A percentile compares a stretch with the other conserved stretches of the same genome.
Conservation (phyloP, 1,140 invertebrate species). For the Drosophila suzukii region DNA sequence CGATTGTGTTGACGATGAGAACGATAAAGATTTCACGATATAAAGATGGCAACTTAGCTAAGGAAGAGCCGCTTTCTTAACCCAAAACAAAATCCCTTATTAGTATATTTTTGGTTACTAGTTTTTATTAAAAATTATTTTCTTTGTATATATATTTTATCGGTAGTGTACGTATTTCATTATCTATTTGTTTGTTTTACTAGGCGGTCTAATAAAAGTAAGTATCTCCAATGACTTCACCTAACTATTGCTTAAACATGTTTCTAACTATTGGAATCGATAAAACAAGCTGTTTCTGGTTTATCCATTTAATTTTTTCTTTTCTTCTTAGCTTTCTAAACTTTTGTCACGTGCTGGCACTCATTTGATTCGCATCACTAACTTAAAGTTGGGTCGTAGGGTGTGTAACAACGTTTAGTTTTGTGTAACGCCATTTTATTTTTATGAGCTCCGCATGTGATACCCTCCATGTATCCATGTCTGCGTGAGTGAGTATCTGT, state of each 20-base stretch:
- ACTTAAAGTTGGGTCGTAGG: neutral
- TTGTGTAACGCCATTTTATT: slow-evolving; percentile 69
- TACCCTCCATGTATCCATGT: slow-evolving; percentile 12
- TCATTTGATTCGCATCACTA: slow-evolving; percentile 30
- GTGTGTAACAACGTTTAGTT: slow-evolving; percentile 52
- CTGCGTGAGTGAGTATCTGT: slow-evolving; percentile 21
- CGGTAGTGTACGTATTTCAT: neutral
- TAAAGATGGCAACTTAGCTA: slow-evolving; percentile 9
- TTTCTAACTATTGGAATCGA: neutral
- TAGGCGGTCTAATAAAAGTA: neutral
- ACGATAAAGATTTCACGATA: slow-evolving; percentile 11
- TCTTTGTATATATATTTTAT: neutral
- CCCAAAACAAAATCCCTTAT: too few species aligned
- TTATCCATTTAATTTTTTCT: neutral
- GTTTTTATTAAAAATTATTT: too few species aligned
- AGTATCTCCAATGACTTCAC: neutral
- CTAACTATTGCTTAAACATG: neutral
- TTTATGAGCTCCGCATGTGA: slow-evolving; percentile 59
- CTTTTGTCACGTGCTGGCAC: slow-evolving; percentile 16
- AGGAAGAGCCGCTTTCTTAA: neutral
- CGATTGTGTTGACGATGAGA: slow-evolving; percentile 53
- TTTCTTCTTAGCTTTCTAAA: neutral
- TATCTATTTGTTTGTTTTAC: neutral
- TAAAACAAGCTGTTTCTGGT: neutral
- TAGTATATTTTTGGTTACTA: too few species aligned